These are phyloP conservation scores for Macrophya alboannulata DNA, from an alignment of 2,888 invertebrate species.

Conservation along the genomic window DNA sequence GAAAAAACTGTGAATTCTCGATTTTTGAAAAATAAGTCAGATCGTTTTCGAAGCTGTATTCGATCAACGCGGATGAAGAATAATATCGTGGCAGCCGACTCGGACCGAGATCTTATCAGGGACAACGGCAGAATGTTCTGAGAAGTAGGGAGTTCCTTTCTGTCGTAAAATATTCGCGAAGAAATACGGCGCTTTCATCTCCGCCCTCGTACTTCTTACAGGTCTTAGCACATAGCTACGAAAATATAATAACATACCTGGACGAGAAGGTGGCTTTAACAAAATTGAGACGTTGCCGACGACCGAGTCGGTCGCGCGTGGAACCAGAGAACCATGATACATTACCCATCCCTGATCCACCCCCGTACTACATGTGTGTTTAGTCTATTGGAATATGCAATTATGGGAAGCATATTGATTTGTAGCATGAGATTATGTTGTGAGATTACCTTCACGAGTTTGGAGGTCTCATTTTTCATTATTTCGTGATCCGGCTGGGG, in stretches of 20 bases:
- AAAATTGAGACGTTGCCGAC: conserved; percentile 38
- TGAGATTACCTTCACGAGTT: not conserved
- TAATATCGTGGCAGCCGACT: not conserved
- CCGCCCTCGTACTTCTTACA: conserved; percentile 45
- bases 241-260: conserved; percentile 46
- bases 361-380: conserved; percentile 5
- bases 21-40: not conserved
- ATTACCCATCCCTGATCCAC: conserved; percentile 31
- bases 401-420: not conserved
- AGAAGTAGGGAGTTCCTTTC: conserved; percentile 42
- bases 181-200: conserved; percentile 53
- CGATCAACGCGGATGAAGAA: not conserved
- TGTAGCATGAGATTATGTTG: not conserved
- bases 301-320: not conserved
- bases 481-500: not conserved
- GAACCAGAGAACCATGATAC: not conserved
- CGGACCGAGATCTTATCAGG: conserved; percentile 38
- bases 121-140: not conserved
- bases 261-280: not conserved
- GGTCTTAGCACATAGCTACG: conserved; percentile 11
- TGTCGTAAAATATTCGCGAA: conserved; percentile 54
- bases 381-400: conserved; percentile 5
- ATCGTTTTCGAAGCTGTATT: not conserved
- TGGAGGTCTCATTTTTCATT: not conserved
- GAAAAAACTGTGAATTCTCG: not conserved